A percentile compares a stretch with the other conserved stretches of the same genome.
phyloP scores from a whole-genome alignment of 1,140 invertebrate genomes.

The Apis cerana region DNA sequence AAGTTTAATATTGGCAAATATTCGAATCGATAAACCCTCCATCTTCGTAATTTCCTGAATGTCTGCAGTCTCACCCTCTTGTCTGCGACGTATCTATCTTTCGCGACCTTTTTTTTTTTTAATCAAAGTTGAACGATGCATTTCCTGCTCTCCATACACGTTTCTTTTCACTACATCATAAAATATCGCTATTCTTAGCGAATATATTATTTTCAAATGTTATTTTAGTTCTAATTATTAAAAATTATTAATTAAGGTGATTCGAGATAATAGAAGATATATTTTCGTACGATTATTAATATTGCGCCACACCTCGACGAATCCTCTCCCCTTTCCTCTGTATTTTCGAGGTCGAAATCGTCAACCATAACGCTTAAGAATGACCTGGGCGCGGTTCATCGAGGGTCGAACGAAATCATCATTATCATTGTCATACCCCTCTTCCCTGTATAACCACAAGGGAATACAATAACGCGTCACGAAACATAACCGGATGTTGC shows the following conservation, averaged over 20 bases:
- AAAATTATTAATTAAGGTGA: no score
- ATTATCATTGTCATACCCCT: slow-evolving; percentile 7
- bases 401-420: slow-evolving; percentile 35
- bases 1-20: slow-evolving; percentile 30
- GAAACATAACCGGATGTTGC: slow-evolving; percentile 55
- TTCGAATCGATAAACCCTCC: slow-evolving; percentile 32
- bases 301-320: background rate
- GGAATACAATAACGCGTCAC: slow-evolving; percentile 51
- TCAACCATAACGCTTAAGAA: slow-evolving; percentile 1
- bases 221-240: no score
- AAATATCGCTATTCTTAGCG: no score
- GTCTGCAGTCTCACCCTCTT: slow-evolving; percentile 29
- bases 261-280: background rate
- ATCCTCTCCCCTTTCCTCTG: background rate
- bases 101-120: slow-evolving; percentile 31
- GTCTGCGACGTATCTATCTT: slow-evolving; percentile 34
- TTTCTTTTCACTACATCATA: background rate
- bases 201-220: no score
- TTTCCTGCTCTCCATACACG: slow-evolving; percentile 1
- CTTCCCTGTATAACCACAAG: background rate
- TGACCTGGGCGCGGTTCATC: slow-evolving; percentile 23
- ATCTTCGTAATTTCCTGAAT: slow-evolving; percentile 46
- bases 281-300: background rate
- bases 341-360: background rate
- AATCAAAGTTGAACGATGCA: slow-evolving; percentile 21